Conservation (phyloP, 2,888 invertebrate species). For the Ecdyonurus torrentis region DNA sequence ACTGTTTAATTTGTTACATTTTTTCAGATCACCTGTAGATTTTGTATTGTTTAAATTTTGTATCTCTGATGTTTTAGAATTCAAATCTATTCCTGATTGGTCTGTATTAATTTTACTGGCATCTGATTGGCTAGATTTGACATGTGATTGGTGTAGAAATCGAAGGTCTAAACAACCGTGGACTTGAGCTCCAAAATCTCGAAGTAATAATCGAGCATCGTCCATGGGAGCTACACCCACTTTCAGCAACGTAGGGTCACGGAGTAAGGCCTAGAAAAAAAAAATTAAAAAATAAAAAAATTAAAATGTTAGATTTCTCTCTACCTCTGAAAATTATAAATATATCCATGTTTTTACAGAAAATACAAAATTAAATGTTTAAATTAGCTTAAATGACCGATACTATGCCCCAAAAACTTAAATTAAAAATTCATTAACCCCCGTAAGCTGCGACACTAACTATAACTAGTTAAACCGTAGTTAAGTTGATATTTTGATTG, state of each 20-base stretch:
- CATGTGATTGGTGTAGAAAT: slow-evolving; percentile 27
- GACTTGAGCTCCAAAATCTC: slow-evolving; percentile 44
- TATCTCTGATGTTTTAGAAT: not conserved
- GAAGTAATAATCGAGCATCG: slow-evolving; percentile 46
- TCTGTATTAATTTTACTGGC: no score
- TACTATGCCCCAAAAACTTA: no score
- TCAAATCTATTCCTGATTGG: no score
- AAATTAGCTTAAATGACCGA: not conserved
- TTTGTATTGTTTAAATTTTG: not conserved
- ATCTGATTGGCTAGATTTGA: not conserved
- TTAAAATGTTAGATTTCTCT: no score
- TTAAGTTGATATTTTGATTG: no score
- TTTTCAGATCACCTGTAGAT: no score
- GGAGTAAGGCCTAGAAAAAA: slow-evolving; percentile 34
- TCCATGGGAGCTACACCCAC: slow-evolving; percentile 55
- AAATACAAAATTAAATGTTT: not conserved
- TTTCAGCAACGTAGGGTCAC: slow-evolving; percentile 48
- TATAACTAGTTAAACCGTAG: no score
- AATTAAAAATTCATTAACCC: no score
- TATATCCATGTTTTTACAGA: not conserved
- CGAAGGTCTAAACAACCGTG: slow-evolving; percentile 46
- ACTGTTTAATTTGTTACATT: no score
- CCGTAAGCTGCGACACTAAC: no score
- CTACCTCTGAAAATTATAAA: no score
- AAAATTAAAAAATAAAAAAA: no score